Percentiles rank a stretch among this genome's conserved stretches.
phyloP scores from a whole-genome alignment of 2,888 invertebrate genomes.

The Brachycybe producta region DNA sequence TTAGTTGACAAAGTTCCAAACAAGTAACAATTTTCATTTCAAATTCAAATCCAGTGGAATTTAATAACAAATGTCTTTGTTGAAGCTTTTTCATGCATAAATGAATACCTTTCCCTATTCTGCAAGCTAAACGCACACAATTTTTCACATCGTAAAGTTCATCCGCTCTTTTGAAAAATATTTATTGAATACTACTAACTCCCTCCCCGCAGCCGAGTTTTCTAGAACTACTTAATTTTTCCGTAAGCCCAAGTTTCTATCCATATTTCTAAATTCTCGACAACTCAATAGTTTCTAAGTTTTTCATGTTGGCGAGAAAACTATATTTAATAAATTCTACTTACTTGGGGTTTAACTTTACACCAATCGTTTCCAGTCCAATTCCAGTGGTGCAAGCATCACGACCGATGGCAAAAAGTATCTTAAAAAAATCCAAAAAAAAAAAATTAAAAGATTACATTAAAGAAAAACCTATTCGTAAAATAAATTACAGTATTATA shows the following conservation, averaged over 20 bases:
- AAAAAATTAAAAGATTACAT: constrained; percentile 25
- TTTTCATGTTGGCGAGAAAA: not conserved
- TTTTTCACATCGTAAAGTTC: too few relatives aligned
- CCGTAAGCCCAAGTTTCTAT: too few relatives aligned
- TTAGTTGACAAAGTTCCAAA: not conserved
- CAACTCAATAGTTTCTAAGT: too few relatives aligned
- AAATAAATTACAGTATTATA: constrained; percentile 42
- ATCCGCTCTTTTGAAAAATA: too few relatives aligned
- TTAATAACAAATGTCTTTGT: not conserved
- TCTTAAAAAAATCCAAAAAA: constrained; percentile 27
- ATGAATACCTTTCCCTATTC: too few relatives aligned
- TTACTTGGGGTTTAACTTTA: constrained; percentile 35
- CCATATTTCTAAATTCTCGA: too few relatives aligned
- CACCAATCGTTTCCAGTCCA: constrained; percentile 36
- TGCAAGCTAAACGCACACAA: too few relatives aligned
- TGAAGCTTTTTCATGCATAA: not conserved
- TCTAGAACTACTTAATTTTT: too few relatives aligned
- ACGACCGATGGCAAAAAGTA: constrained; percentile 42
- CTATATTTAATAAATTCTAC: not conserved
- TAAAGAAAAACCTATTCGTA: not conserved
- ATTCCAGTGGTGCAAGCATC: constrained; percentile 41
- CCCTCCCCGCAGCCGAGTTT: too few relatives aligned
- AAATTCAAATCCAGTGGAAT: too few relatives aligned
- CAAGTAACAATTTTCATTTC: too few relatives aligned
- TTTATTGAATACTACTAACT: too few relatives aligned